A percentile compares a stretch with the other conserved stretches of the same genome.
Evolutionary conservation across 2,888 invertebrate genomes (phyloP).

Genomic region (Syrphus vitripennis): DNA sequence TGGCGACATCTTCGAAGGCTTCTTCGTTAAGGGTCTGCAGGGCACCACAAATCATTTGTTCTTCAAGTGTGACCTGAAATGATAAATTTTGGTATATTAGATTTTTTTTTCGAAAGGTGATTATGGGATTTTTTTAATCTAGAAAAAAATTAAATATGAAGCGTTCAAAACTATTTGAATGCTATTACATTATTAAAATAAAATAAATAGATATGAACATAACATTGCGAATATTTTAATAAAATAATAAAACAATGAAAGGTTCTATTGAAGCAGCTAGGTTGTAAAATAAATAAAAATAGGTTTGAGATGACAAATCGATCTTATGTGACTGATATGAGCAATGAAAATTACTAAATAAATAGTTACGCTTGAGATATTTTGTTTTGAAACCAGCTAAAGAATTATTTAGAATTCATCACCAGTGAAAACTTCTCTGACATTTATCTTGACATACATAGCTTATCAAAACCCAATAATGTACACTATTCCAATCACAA

Average conservation of each 20-base stretch:
- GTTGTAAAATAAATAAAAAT: background rate
- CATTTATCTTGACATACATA: too few species aligned
- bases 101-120: background rate
- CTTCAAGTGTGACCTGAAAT: conserved; percentile 93
- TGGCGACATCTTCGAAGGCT: conserved; percentile 94
- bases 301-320: background rate
- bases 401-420: too few species aligned
- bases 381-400: background rate
- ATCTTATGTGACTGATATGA: background rate
- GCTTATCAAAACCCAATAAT: too few species aligned
- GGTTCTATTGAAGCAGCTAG: background rate
- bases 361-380: background rate
- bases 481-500: too few species aligned
- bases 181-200: background rate
- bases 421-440: too few species aligned
- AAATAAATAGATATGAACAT: background rate
- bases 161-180: background rate
- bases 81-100: background rate
- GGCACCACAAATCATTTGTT: conserved; percentile 97
- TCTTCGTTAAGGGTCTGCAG: conserved; percentile 96
- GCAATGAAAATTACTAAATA: background rate
- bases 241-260: background rate
- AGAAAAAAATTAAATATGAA: background rate
- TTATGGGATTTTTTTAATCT: background rate
- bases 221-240: background rate